phyloP scores from a whole-genome alignment of 1,140 invertebrate species.

The Nylanderia fulva region DNA sequence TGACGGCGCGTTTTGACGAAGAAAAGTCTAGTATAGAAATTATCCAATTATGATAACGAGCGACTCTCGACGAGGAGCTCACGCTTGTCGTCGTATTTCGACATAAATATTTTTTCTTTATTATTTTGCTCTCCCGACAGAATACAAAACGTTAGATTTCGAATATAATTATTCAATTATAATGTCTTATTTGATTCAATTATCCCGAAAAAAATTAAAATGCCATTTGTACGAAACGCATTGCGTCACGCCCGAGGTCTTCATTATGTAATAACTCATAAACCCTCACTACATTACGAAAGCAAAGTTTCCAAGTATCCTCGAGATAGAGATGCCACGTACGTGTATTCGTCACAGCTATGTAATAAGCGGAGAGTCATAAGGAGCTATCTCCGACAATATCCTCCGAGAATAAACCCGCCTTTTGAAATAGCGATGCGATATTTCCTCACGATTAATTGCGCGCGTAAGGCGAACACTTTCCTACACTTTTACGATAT shows the following conservation, averaged over 20 bases:
- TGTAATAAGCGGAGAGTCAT: slow-evolving; percentile 19
- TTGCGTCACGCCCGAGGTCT: background rate
- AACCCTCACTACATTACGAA: slow-evolving; percentile 27
- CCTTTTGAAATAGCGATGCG: slow-evolving; percentile 32
- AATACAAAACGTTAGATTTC: background rate
- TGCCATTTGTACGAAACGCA: background rate
- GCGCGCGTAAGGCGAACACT: slow-evolving; percentile 36
- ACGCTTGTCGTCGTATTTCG: slow-evolving; percentile 5
- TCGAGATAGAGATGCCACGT: slow-evolving; percentile 1
- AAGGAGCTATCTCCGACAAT: slow-evolving; percentile 22
- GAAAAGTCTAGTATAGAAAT: slow-evolving; percentile 50
- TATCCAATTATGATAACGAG: slow-evolving; percentile 69
- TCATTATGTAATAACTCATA: slow-evolving; percentile 7
- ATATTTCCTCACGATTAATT: slow-evolving; percentile 36
- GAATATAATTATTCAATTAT: background rate
- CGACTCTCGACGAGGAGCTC: slow-evolving; percentile 28
- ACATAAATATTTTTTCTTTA: slow-evolving; percentile 3
- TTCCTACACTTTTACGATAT: slow-evolving; percentile 27
- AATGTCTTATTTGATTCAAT: background rate
- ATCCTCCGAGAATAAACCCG: slow-evolving; percentile 12
- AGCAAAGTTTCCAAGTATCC: slow-evolving; percentile 28
- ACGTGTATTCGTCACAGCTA: slow-evolving; percentile 34
- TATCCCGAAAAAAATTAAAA: background rate
- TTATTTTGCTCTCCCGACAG: background rate
- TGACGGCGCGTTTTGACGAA: background rate